phyloP scores from a whole-genome alignment of 2,888 invertebrate genomes.

The Dryobota labecula region DNA sequence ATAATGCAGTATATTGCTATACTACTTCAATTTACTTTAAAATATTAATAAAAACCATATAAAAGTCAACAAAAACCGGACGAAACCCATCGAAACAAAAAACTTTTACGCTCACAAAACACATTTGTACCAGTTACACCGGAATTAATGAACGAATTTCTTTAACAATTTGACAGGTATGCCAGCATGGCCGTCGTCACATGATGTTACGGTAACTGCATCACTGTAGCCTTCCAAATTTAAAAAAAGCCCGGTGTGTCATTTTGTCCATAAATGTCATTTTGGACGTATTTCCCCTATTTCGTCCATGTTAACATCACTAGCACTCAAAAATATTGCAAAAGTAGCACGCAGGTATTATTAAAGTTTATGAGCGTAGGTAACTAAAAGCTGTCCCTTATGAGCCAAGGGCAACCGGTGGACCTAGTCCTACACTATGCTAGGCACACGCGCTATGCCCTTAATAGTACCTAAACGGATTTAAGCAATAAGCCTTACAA shows the following conservation, averaged over 20 bases:
- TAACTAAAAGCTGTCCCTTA: slow-evolving; percentile 74
- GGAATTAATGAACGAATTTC: no score
- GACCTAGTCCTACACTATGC: slow-evolving; percentile 63
- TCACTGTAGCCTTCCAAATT: neutral
- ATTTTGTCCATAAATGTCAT: neutral
- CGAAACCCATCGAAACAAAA: neutral
- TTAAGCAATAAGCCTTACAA: slow-evolving; percentile 73
- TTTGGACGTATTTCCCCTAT: no score
- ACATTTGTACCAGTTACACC: neutral
- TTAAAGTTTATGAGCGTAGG: slow-evolving; percentile 60
- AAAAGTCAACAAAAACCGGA: neutral
- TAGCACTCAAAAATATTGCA: slow-evolving; percentile 48
- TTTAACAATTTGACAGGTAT: neutral
- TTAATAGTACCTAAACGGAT: slow-evolving; percentile 73
- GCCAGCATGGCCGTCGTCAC: neutral
- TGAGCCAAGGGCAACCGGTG: slow-evolving; percentile 77
- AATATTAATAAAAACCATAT: neutral
- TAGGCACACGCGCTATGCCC: slow-evolving; percentile 67
- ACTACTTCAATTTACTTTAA: neutral
- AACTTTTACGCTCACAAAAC: neutral
- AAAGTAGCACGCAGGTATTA: slow-evolving; percentile 53
- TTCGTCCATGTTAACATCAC: slow-evolving; percentile 6
- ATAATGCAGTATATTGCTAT: neutral
- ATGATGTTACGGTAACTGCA: neutral
- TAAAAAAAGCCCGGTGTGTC: neutral